Conservation (phyloP, 2,113 vertebrate genomes). For the Ceyx margarethae region DNA sequence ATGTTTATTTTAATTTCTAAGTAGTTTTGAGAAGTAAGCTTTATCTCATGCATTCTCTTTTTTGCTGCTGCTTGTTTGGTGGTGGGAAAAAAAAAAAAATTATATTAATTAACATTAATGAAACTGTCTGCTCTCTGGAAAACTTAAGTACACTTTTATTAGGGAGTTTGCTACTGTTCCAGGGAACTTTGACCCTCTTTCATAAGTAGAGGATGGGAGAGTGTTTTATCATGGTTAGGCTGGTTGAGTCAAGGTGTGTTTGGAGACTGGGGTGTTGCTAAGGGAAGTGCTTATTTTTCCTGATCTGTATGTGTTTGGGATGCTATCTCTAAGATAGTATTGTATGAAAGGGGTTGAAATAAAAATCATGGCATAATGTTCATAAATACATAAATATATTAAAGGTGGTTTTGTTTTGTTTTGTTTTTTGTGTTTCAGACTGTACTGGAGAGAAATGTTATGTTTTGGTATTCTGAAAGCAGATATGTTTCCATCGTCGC, state of each 20-base stretch:
- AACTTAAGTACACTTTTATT: neutral
- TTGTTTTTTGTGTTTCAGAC: neutral
- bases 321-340: neutral
- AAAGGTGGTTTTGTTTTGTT: neutral
- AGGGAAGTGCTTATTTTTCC: neutral
- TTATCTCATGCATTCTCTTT: neutral
- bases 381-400: neutral
- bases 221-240: neutral
- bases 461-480: constrained; percentile 3
- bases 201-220: neutral
- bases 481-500: neutral
- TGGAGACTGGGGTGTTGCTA: neutral
- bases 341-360: neutral
- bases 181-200: neutral
- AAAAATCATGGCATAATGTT: neutral
- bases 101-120: neutral
- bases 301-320: neutral
- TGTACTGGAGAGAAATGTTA: neutral
- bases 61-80: too few relatives aligned
- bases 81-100: too few relatives aligned
- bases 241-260: neutral
- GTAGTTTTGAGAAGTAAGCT: neutral
- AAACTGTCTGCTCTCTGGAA: neutral
- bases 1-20: neutral
- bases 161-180: neutral